Conservation (phyloP, 2,113 vertebrate species). For the Scytalopus superciliaris region DNA sequence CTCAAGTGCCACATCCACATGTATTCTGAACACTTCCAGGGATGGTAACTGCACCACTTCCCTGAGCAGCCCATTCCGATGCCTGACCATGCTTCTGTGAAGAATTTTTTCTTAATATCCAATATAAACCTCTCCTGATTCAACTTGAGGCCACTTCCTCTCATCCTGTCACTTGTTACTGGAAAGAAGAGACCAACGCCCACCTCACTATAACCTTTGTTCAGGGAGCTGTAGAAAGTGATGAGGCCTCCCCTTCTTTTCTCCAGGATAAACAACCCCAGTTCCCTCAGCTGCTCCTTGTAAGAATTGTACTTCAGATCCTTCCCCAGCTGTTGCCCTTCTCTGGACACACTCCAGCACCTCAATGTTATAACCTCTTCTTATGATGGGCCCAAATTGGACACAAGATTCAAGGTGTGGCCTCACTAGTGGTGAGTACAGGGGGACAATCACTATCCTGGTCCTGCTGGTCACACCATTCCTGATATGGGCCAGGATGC, state of each 20-base stretch:
- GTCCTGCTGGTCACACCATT: neutral
- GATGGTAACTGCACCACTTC: neutral
- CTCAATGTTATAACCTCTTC: neutral
- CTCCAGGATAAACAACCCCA: neutral
- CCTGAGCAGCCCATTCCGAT: neutral
- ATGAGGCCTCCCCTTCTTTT: neutral
- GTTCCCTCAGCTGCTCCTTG: neutral
- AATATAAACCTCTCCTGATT: neutral
- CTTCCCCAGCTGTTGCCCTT: rapidly evolving
- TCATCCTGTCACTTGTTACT: neutral
- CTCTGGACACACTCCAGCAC: rapidly evolving
- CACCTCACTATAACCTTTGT: neutral
- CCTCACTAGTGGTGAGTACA: neutral
- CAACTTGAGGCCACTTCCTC: neutral
- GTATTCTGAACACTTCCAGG: neutral
- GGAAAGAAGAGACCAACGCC: rapidly evolving
- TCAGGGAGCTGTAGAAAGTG: neutral
- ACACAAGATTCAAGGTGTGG: neutral
- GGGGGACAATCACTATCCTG: neutral
- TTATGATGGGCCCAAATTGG: neutral
- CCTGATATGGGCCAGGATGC: neutral
- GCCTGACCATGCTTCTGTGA: neutral
- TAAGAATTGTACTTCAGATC: neutral
- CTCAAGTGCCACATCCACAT: neutral
- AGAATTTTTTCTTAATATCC: neutral